These are phyloP conservation scores for Nothoprocta perdicaria DNA, from an alignment of 2,113 vertebrate species.

Conservation along the genomic window DNA sequence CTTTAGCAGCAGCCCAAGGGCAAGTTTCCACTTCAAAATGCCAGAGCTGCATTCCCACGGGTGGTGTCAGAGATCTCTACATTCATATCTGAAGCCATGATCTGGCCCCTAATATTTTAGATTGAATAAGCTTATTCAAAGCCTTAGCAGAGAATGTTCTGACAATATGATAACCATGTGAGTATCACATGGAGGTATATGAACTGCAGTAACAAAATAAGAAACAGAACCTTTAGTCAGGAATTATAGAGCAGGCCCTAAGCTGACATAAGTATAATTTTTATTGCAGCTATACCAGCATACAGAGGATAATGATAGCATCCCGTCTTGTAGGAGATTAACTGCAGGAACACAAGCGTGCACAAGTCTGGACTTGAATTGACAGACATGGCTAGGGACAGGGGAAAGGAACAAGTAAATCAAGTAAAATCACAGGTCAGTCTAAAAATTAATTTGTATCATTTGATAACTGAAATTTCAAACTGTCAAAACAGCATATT, in stretches of 20 bases:
- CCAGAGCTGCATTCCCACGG: background rate
- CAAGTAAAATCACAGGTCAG: background rate
- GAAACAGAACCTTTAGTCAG: background rate
- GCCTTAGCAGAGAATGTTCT: background rate
- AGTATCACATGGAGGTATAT: slow-evolving; percentile 1
- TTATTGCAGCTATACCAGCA: background rate
- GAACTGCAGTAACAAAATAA: background rate
- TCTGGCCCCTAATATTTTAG: rapidly evolving
- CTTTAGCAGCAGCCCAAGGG: background rate
- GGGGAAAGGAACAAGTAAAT: background rate
- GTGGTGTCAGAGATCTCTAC: background rate
- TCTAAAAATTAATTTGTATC: background rate
- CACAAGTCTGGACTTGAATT: background rate
- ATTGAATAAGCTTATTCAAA: slow-evolving; percentile 34
- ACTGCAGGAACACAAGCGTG: background rate
- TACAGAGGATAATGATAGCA: background rate
- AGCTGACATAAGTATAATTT: background rate
- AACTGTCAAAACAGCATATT: background rate
- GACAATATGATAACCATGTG: slow-evolving; percentile 21
- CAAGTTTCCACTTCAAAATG: background rate
- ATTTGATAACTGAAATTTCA: background rate
- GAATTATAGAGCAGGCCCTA: background rate
- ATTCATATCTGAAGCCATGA: background rate
- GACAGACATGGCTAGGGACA: background rate
- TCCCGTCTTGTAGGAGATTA: background rate